These are phyloP conservation scores for Festucalex cinctus DNA, from an alignment of 2,113 vertebrate genomes.

Conservation along the genomic window DNA sequence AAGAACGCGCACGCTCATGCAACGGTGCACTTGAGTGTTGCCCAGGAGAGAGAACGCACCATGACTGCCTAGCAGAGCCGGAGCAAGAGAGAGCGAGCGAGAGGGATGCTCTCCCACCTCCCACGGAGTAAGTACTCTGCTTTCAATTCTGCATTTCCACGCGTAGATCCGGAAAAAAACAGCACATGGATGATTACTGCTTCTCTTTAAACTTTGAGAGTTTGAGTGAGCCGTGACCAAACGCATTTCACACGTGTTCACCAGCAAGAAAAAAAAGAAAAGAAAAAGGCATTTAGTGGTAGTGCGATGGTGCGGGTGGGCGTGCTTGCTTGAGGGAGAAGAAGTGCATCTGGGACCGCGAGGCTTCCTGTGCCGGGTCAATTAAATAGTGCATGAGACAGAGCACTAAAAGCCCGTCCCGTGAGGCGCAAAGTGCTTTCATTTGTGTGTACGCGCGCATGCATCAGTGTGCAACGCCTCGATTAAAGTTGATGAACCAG, in stretches of 20 bases:
- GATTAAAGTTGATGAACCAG: conserved; percentile 77
- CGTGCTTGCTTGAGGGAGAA: conserved; percentile 45
- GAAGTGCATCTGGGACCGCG: conserved; percentile 73
- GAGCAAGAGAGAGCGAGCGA: conserved; percentile 49
- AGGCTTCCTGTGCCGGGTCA: conserved; percentile 78
- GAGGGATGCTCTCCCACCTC: conserved; percentile 67
- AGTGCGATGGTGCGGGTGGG: conserved; percentile 50
- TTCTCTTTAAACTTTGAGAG: conserved; percentile 39
- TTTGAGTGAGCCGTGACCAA: conserved; percentile 5
- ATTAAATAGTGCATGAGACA: conserved; percentile 83
- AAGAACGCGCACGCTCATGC: conserved; percentile 62
- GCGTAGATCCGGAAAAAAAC: background rate
- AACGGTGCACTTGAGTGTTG: conserved; percentile 73
- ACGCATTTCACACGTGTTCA: background rate
- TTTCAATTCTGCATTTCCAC: conserved; percentile 23
- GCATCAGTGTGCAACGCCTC: conserved; percentile 64
- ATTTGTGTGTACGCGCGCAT: conserved; percentile 37
- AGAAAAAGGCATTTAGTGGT: conserved; percentile 45
- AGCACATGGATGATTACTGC: background rate
- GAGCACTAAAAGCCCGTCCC: conserved; percentile 80
- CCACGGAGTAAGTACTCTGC: conserved; percentile 71
- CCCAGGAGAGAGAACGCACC: conserved; percentile 67
- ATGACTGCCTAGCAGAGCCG: conserved; percentile 68
- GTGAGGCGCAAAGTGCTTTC: conserved; percentile 70
- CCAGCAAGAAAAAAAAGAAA: too few relatives aligned